Percentiles rank a stretch among this genome's conserved stretches.
phyloP scores from a whole-genome alignment of 2,888 invertebrate genomes.

The Eilema sororculum region DNA sequence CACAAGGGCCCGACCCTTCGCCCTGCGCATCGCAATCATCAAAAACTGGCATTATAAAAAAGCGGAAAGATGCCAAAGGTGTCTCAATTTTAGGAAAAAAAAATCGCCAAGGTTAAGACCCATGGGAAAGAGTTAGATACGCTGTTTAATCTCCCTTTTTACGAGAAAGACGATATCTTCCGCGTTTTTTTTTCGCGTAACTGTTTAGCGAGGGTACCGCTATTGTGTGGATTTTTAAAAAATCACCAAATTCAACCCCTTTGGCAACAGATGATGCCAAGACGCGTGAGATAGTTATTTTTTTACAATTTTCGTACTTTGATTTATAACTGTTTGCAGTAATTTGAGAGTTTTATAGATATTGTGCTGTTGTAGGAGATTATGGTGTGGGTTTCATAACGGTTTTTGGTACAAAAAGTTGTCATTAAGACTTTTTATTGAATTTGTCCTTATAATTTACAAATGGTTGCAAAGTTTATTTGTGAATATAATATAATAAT shows the following conservation, averaged over 20 bases:
- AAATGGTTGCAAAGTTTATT: not conserved
- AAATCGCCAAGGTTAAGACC: conserved; percentile 84
- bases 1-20: conserved; percentile 75
- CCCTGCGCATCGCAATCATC: conserved; percentile 67
- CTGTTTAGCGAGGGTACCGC: conserved; percentile 79
- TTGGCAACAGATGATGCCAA: conserved; percentile 79
- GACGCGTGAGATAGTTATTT: conserved; percentile 84
- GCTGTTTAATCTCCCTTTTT: conserved; percentile 70
- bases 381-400: conserved; percentile 72
- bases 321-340: conserved; percentile 86
- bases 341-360: conserved; percentile 85
- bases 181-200: conserved; percentile 73
- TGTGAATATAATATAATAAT: not conserved
- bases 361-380: conserved; percentile 71
- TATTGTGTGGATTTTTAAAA: conserved; percentile 62
- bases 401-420: conserved; percentile 64
- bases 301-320: conserved; percentile 65
- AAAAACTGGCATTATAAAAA: conserved; percentile 73
- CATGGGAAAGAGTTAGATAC: conserved; percentile 86
- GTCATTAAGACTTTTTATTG: conserved; percentile 51
- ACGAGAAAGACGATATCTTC: conserved; percentile 74
- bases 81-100: conserved; percentile 81
- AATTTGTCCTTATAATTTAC: conserved; percentile 11
- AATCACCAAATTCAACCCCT: conserved; percentile 80
- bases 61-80: conserved; percentile 85